These are phyloP conservation scores for Odontamblyopus lacepedii DNA, from an alignment of 2,797 vertebrate species.

Conservation along the genomic window DNA sequence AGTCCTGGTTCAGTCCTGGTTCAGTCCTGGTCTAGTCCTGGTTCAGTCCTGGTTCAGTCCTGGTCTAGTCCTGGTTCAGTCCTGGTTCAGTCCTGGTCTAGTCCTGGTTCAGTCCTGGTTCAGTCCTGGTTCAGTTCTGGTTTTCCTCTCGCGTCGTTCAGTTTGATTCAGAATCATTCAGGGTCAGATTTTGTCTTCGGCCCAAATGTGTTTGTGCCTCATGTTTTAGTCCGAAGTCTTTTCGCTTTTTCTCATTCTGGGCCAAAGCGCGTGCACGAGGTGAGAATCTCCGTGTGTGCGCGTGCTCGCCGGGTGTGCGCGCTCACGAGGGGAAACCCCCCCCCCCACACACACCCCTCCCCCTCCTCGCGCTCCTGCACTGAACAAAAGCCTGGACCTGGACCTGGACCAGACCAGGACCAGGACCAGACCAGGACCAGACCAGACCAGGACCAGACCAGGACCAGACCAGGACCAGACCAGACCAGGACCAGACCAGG, in stretches of 20 bases:
- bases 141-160: too few species aligned
- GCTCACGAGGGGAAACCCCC: slow-evolving; percentile 54
- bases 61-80: not conserved
- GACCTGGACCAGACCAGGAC: too few species aligned
- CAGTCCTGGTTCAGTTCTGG: not conserved
- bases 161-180: too few species aligned
- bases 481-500: too few species aligned
- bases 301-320: slow-evolving; percentile 16
- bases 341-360: not conserved
- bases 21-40: not conserved
- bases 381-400: not conserved
- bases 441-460: too few species aligned
- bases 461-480: too few species aligned
- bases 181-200: too few species aligned
- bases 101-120: not conserved
- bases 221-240: too few species aligned
- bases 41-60: not conserved
- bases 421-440: too few species aligned
- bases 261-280: slow-evolving; percentile 20
- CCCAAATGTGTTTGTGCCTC: too few species aligned
- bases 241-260: not conserved
- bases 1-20: not conserved
- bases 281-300: slow-evolving; percentile 15
- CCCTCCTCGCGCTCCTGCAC: not conserved
- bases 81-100: not conserved